Percentiles rank a stretch among this genome's conserved stretches.
phyloP scores from a whole-genome alignment of 2,797 vertebrate genomes.

The Pipistrellus pipistrellus region DNA sequence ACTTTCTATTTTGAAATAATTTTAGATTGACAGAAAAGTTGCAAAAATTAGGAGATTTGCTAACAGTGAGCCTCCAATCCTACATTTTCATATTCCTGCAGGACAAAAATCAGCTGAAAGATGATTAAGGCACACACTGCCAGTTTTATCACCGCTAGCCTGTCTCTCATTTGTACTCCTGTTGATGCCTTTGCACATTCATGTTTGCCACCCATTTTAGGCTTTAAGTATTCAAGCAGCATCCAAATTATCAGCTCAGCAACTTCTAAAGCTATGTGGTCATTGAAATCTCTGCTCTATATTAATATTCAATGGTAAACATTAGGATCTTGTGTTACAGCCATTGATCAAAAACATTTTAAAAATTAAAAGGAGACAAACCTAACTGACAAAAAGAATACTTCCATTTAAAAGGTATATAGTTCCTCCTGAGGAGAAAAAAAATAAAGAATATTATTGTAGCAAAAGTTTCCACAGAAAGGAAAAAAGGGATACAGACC shows the following conservation, averaged over 20 bases:
- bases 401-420: constrained; percentile 44
- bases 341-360: constrained; percentile 14
- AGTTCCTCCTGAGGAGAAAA: background rate
- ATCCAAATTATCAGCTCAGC: background rate
- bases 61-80: background rate
- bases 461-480: constrained; percentile 31
- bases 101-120: background rate
- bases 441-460: background rate
- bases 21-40: constrained; percentile 35
- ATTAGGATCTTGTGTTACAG: background rate
- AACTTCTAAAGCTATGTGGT: background rate
- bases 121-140: background rate
- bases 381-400: background rate
- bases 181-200: background rate
- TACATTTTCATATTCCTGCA: background rate
- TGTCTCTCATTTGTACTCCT: background rate
- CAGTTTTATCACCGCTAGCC: background rate
- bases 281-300: background rate
- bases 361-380: constrained; percentile 35
- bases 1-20: background rate
- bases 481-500: background rate
- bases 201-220: background rate
- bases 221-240: background rate
- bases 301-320: constrained; percentile 28
- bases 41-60: constrained; percentile 6